A percentile compares a stretch with the other conserved stretches of the same genome.
Conservation (phyloP, 2,888 invertebrate species). For the Rhagophthalmus giganteus region DNA sequence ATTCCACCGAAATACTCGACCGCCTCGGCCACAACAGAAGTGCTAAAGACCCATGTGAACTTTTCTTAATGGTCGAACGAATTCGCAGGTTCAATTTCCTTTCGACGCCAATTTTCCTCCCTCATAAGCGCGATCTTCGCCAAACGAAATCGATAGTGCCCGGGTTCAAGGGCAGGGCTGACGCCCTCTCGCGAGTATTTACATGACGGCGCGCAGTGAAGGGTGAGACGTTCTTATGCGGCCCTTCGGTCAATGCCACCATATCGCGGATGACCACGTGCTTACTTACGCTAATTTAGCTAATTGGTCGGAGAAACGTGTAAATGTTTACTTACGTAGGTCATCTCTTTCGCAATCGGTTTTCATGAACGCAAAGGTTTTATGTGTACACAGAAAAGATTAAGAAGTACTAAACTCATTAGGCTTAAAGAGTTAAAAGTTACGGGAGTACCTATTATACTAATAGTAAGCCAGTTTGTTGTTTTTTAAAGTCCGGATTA, state of each 20-base stretch:
- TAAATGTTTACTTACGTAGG: conserved; percentile 14
- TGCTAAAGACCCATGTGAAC: conserved; percentile 10
- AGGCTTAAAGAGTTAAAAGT: too few relatives aligned
- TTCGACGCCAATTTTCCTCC: conserved; percentile 1
- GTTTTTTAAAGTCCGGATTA: too few relatives aligned
- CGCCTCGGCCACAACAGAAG: conserved; percentile 6
- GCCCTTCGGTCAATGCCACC: conserved; percentile 44
- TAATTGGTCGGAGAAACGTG: conserved; percentile 20
- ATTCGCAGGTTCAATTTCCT: conserved; percentile 8
- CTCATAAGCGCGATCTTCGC: conserved; percentile 7
- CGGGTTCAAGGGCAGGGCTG: conserved; percentile 38
- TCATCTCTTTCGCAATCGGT: conserved; percentile 7
- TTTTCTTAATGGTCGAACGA: conserved; percentile 1
- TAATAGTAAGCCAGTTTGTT: too few relatives aligned
- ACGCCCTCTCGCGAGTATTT: conserved; percentile 29
- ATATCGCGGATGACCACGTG: conserved; percentile 18
- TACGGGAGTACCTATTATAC: too few relatives aligned
- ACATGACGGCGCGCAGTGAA: conserved; percentile 11
- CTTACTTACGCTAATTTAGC: conserved; percentile 17
- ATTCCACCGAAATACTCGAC: conserved; percentile 23
- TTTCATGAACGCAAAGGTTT: conserved; percentile 1
- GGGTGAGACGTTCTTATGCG: conserved; percentile 38
- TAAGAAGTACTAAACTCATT: too few relatives aligned
- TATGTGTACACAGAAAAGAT: too few relatives aligned
- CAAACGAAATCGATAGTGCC: conserved; percentile 24